A percentile compares a stretch with the other conserved stretches of the same genome.
Evolutionary conservation across 1,140 invertebrate species (phyloP).

Genomic region (Magallana gigas): DNA sequence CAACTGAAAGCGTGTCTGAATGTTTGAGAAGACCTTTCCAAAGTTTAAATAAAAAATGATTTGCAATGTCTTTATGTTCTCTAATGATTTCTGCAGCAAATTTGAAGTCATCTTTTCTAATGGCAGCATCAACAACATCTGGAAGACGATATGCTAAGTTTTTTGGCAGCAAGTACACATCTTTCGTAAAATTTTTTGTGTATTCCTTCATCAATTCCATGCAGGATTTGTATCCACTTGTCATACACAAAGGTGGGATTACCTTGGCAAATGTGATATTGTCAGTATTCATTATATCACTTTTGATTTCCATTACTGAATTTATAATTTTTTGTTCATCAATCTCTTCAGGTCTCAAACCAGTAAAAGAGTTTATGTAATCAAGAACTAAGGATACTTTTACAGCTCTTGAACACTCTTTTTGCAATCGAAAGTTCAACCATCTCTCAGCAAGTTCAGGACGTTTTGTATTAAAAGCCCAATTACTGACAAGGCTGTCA

Average conservation of each 20-base stretch:
- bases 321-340: not conserved
- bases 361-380: constrained; percentile 19
- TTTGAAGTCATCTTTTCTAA: not conserved
- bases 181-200: not conserved
- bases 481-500: not conserved
- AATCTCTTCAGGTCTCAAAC: not conserved
- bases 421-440: not conserved
- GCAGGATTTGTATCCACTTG: not conserved
- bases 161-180: not conserved
- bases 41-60: not conserved
- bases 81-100: not conserved
- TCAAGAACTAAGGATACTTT: constrained; percentile 13
- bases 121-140: not conserved
- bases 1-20: not conserved
- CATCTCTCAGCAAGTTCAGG: constrained; percentile 15
- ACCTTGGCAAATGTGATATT: not conserved
- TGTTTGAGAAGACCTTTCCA: not conserved
- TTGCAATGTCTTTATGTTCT: not conserved
- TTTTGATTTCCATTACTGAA: not conserved
- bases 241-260: constrained; percentile 7
- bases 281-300: not conserved
- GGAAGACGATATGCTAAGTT: not conserved
- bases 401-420: not conserved
- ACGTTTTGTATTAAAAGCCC: not conserved
- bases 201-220: not conserved